Percentiles rank a stretch among this genome's conserved stretches.
These are phyloP conservation scores for Lycaon pictus DNA, from an alignment of 2,113 vertebrate species.

Conservation along the genomic window DNA sequence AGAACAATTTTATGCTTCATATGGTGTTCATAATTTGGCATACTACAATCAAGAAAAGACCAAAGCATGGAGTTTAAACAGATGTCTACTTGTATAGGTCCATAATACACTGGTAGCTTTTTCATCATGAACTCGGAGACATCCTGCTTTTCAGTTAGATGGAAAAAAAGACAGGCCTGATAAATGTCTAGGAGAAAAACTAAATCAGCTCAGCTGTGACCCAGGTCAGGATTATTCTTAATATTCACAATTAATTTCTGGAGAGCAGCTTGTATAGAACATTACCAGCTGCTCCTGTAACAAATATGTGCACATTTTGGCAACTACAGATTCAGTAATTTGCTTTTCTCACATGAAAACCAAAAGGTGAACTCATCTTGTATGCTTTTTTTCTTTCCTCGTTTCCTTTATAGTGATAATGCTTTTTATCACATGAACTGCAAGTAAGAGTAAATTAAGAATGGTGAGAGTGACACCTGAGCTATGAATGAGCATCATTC, in stretches of 20 bases:
- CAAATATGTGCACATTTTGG: conserved; percentile 76
- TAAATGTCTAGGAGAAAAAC: conserved; percentile 69
- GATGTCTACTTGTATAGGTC: conserved; percentile 54
- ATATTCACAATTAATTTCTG: conserved; percentile 87
- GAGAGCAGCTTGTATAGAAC: conserved; percentile 81
- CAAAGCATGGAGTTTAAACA: conserved; percentile 61
- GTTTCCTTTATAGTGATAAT: conserved; percentile 55
- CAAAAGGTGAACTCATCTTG: conserved; percentile 66
- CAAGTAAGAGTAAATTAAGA: conserved; percentile 42
- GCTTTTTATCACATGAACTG: conserved; percentile 48
- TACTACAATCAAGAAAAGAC: conserved; percentile 48
- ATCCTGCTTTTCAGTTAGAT: conserved; percentile 60
- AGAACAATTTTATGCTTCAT: conserved; percentile 68
- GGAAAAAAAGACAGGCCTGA: conserved; percentile 68
- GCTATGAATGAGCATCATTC: not conserved
- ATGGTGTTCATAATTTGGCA: conserved; percentile 63
- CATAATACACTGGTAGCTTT: conserved; percentile 10
- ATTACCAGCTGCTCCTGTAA: conserved; percentile 84
- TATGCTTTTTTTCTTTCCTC: conserved; percentile 27
- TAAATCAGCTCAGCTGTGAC: conserved; percentile 71
- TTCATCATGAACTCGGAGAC: conserved; percentile 46
- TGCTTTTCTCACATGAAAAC: conserved; percentile 67
- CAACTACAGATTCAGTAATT: conserved; percentile 77
- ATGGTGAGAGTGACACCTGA: not conserved
- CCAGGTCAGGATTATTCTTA: conserved; percentile 83